Base-by-base conservation (phyloP, 2,797 vertebrate species). In the Pipistrellus kuhlii region DNA sequence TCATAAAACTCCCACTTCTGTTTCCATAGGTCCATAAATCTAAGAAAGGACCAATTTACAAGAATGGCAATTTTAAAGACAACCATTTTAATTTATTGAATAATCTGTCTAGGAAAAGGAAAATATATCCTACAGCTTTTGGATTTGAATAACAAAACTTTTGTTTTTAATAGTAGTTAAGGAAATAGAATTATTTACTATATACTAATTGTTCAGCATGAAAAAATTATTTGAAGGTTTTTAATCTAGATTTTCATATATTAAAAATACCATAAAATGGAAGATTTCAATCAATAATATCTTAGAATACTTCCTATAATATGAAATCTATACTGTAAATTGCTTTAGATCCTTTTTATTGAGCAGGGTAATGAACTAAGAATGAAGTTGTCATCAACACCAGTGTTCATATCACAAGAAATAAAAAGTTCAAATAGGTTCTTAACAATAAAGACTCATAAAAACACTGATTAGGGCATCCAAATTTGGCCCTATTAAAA, bases 211-310 rank as follows among this genome's bases (percentile, higher is more conserved):
- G 71, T 30, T 51, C 3, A 92, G 11, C n/a, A 93, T 59, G 71
- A 85, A 32, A 92, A 77, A 85, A 6, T 18, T 93, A 25, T 55
- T 85, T 90, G 14, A 57, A 15, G 66, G n/a, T 30, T 62, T 92
- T 76, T 27, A 85, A 85, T 82, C 14, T 80, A 92, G 23, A 85
- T 78, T 77, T 91, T 89, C 32, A 85, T 57, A 87, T 85, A 73
- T 90, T 92, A 94, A 96, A 93, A 96, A 72, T 71, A 80, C 62
- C 4, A 48, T 80, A 90, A 94, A 85, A 55, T 89, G 13, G 41
- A 80, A 85, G 1, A 76, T 81, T 85, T 88, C 13, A 82, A n/a
- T 78, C 35, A 94, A 48, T 83, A 25, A 30, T 71, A 77, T 59
- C n/a, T 77, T 86, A 85, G n/a, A 80, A 91, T 84, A 90, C 14